Evolutionary conservation across 1,140 invertebrate genomes (phyloP), one percentile per base, ranked within the genome.

Genomic region (Cydia fagiglandana): DNA sequence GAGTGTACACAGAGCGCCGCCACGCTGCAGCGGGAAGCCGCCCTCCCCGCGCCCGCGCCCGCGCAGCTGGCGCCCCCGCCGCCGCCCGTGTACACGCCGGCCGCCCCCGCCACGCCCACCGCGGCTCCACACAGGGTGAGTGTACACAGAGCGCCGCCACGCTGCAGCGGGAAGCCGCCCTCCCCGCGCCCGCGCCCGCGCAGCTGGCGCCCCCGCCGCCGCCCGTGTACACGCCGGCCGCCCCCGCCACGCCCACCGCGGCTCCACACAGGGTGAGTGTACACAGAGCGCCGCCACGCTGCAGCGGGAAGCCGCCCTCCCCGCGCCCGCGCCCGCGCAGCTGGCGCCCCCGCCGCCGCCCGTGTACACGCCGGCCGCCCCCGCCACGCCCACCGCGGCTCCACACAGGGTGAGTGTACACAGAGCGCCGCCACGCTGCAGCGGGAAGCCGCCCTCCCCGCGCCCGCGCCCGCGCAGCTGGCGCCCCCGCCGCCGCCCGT

Each of bases 391-490:
- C 9, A 77, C 84, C 93, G 94, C 83, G 94, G 95, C 86, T 12
- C 88, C 91, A 7, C 78, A 77, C 9, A 70, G 91, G 83, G 30
- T 24, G 24, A 24, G 24, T 24, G 24, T 24, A 24, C 24, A 24
- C 2, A 24, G 24, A 24, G 24, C 1, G 24, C 2, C 24, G 76
- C 93, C 81, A n/a, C 77, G 92, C 91, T n/a, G 87, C 94, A 12
- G 41, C 41, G 1, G 1, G 41, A n/a, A n/a, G n/a, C n/a, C 41
- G 1, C 41, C 93, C 76, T 94, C 86, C 5, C 93, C 84, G 78
- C 82, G 81, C 90, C 86, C 85, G 94, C 78, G 94, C 96, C 84
- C 93, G 94, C 83, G n/a, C n/a, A n/a, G n/a, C n/a, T n/a, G n/a
- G n/a, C 94, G 95, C 86, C n/a, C 89, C 91, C 5, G 77, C 83